Evolutionary conservation across 2,797 vertebrate species (phyloP), one percentile per base, ranked within the genome.

Genomic region (Xenops minutus): DNA sequence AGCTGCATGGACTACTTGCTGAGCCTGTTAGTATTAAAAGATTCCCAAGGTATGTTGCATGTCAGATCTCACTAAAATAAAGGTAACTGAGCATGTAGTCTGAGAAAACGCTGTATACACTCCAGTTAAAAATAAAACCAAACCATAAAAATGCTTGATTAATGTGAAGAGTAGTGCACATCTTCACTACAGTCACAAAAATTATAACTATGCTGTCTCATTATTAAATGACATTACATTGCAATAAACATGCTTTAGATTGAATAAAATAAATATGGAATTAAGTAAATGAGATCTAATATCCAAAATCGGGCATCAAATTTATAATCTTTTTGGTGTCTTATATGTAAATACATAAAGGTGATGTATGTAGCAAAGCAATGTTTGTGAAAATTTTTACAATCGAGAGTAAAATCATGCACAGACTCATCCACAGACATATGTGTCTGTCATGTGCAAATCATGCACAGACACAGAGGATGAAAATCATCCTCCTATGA

Each of bases 11-110:
- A 73, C 59, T 78, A 69, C 88, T 86, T 92, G 85, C 89, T 85
- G 55, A 96, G 88, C 91, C 52, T 92, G 89, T 89, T 78, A 29
- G 73, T 66, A 56, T 88, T 67, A 72, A 91, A 92, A 92, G 58
- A 55, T 96, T 94, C 79, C 67, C 88, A 85, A 84, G 79, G 51
- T 66, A 29, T 49, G 15, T 24, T 81, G 66, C 7, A 11, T 72
- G 78, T 85, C 77, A 92, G 34, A 84, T 86, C 30, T 63, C 51
- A 44, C 24, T 71, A 76, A 89, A 96, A 63, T 44, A 88, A 81
- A 81, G 59, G 71, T 52, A 69, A 72, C 69, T 55, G 22, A 79
- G 79, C 39, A 6, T 73, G 27, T 16, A 72, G 52, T 49, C 41
- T 32, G 37, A 86, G 58, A 85, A 91, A 85, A 86, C 1, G 2